Conservation (phyloP, 2,888 invertebrate species). For the Sarcophaga subvicina region DNA sequence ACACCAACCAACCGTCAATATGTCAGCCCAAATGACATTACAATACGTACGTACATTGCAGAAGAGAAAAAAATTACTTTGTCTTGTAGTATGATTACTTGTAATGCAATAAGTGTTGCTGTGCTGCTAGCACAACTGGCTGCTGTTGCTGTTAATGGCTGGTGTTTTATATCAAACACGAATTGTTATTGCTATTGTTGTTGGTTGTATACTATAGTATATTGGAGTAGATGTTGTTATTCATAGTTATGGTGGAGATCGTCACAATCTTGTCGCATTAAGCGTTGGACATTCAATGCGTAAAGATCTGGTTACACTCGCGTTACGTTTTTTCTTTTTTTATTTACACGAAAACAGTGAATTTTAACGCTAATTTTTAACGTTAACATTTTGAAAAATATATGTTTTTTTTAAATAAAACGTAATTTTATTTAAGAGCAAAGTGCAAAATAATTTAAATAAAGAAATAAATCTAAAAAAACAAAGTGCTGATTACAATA, state of each 20-base stretch:
- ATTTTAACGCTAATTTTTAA: neutral
- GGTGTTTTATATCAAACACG: neutral
- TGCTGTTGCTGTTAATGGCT: neutral
- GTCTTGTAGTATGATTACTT: no score
- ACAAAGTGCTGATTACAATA: conserved; percentile 5
- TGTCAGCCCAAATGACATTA: no score
- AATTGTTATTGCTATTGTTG: conserved; percentile 1
- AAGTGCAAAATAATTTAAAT: conserved; percentile 6
- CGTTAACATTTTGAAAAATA: neutral
- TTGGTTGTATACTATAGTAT: conserved; percentile 20
- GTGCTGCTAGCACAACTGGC: no score
- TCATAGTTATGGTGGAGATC: conserved; percentile 67
- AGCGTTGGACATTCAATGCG: conserved; percentile 66
- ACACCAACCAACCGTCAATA: no score
- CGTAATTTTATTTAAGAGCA: neutral
- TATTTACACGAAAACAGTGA: no score
- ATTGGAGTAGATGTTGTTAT: conserved; percentile 29
- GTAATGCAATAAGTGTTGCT: no score
- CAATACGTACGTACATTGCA: no score
- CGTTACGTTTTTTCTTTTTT: neutral
- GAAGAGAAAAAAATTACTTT: no score
- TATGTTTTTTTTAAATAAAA: no score
- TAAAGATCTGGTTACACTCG: conserved; percentile 46
- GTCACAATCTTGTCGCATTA: conserved; percentile 57
- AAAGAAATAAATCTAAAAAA: conserved; percentile 26